Evolutionary conservation across 2,113 vertebrate genomes (phyloP).

Genomic region (Donacobius atricapilla): DNA sequence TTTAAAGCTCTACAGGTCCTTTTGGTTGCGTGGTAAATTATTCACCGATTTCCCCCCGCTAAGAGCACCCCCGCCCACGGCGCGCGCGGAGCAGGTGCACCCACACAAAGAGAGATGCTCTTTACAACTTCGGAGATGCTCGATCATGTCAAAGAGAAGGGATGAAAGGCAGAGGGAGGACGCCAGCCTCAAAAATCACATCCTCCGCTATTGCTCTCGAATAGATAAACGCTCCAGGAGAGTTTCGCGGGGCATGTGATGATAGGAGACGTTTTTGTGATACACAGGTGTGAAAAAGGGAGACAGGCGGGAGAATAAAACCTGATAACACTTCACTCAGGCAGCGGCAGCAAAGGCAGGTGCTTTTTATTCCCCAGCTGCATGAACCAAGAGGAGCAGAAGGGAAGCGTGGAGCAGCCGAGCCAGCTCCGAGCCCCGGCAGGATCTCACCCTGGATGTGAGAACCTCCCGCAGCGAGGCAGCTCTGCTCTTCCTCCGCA

Average conservation of each 20-base stretch:
- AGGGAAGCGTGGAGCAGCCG: background rate
- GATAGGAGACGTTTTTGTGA: conserved; percentile 20
- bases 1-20: conserved; percentile 54
- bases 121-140: conserved; percentile 66
- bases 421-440: background rate
- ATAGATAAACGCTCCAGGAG: conserved; percentile 15
- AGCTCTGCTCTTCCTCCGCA: background rate
- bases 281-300: conserved; percentile 39
- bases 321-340: conserved; percentile 22
- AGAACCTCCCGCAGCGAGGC: conserved; percentile 8
- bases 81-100: background rate
- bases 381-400: background rate
- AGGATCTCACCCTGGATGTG: background rate
- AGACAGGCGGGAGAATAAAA: conserved; percentile 17
- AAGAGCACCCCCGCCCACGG: background rate
- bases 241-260: background rate
- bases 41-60: conserved; percentile 56
- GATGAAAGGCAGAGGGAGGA: conserved; percentile 33
- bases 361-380: background rate
- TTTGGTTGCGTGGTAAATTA: conserved; percentile 68
- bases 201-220: conserved; percentile 7
- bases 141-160: conserved; percentile 67
- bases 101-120: background rate
- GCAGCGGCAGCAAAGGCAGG: conserved; percentile 6
- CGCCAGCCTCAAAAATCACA: conserved; percentile 57